A percentile compares a stretch with the other conserved stretches of the same genome.
These are phyloP conservation scores for Microtus richardsoni DNA, from an alignment of 2,113 vertebrate genomes.

Conservation along the genomic window DNA sequence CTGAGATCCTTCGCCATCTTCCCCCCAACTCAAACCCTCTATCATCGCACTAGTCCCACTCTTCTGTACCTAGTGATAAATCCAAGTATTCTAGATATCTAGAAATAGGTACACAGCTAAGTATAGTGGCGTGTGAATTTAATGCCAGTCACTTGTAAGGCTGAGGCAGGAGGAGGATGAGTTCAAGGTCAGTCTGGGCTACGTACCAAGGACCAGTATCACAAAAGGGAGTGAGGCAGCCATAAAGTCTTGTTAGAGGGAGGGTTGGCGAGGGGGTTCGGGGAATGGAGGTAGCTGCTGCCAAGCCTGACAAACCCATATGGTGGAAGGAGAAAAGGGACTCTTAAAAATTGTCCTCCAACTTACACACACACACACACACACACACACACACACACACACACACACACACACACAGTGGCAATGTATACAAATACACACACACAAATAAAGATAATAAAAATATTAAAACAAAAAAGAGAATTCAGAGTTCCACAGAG, in stretches of 20 bases:
- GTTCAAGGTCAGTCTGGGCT: not conserved
- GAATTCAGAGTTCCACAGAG: not conserved
- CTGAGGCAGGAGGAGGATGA: not conserved
- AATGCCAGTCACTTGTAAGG: not conserved
- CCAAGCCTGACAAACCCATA: not conserved
- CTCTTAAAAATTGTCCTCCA: not conserved
- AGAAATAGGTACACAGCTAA: not conserved
- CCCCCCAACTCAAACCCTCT: not conserved
- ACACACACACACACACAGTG: not conserved
- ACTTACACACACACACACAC: not conserved
- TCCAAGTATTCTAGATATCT: not conserved
- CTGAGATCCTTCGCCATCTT: not conserved
- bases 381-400: not conserved
- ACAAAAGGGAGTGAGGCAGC: not conserved
- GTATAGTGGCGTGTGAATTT: not conserved
- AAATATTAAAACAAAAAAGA: not conserved
- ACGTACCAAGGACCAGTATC: not conserved
- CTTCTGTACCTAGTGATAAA: not conserved
- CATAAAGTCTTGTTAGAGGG: not conserved
- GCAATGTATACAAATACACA: not conserved
- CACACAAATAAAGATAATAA: not conserved
- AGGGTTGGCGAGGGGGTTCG: accelerated
- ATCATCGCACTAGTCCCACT: not conserved
- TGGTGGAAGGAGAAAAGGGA: not conserved
- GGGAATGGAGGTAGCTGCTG: not conserved